Conservation (phyloP, 2,888 invertebrate genomes). For the Coelinius sp. region DNA sequence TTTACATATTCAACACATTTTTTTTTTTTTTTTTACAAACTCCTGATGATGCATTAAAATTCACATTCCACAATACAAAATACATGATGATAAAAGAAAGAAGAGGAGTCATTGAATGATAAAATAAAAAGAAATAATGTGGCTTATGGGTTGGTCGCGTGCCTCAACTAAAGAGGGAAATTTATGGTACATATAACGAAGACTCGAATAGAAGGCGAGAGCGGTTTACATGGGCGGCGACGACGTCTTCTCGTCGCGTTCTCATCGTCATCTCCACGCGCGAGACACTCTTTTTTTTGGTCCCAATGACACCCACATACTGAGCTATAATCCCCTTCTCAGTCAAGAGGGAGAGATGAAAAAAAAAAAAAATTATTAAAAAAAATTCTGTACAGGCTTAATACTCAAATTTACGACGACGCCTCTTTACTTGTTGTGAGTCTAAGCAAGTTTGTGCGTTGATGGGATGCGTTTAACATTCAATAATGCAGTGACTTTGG, state of each 20-base stretch:
- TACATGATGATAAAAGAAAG: background rate
- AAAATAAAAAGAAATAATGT: background rate
- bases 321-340: slow-evolving; percentile 22
- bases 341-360: background rate
- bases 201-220: slow-evolving; percentile 25
- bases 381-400: slow-evolving; percentile 24
- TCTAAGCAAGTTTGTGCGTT: slow-evolving; percentile 21
- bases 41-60: background rate
- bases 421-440: slow-evolving; percentile 32
- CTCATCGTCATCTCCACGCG: slow-evolving; percentile 17
- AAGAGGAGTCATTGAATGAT: slow-evolving; percentile 8
- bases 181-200: slow-evolving; percentile 34
- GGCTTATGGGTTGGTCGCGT: slow-evolving; percentile 34
- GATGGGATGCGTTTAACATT: slow-evolving; percentile 1
- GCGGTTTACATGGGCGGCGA: slow-evolving; percentile 35
- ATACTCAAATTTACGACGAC: slow-evolving; percentile 36
- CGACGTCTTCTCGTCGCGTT: slow-evolving; percentile 26
- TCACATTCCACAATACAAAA: background rate
- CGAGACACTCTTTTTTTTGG: background rate
- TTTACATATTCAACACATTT: background rate
- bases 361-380: background rate
- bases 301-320: slow-evolving; percentile 16
- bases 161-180: slow-evolving; percentile 37
- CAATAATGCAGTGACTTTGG: slow-evolving; percentile 20
- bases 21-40: background rate